phyloP scores from a whole-genome alignment of 2,113 vertebrate genomes.

The Osmerus mordax region DNA sequence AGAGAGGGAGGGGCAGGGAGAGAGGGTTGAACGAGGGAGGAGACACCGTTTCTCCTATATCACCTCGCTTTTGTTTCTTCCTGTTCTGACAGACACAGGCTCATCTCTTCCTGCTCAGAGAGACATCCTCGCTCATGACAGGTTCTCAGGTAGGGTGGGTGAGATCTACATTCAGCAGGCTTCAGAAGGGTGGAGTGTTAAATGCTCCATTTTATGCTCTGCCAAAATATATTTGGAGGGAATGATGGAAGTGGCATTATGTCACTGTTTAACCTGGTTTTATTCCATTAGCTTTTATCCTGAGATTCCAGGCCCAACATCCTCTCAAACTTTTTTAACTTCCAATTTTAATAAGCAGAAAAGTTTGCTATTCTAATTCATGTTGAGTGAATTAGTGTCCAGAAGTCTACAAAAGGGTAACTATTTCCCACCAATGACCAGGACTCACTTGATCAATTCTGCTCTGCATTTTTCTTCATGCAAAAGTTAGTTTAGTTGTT shows the following conservation, averaged over 20 bases:
- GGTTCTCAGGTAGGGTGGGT: slow-evolving; percentile 39
- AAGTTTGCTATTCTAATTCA: slow-evolving; percentile 1
- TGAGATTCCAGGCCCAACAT: slow-evolving; percentile 32
- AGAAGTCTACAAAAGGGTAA: too few species aligned
- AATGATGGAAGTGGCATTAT: slow-evolving; percentile 69
- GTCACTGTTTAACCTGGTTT: slow-evolving; percentile 58
- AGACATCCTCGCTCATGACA: too few species aligned
- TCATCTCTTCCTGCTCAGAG: slow-evolving; percentile 14
- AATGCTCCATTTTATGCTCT: slow-evolving; percentile 64
- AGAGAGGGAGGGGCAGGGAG: slow-evolving; percentile 47
- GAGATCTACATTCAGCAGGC: slow-evolving; percentile 45
- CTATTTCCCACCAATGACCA: too few species aligned
- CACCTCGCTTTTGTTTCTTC: slow-evolving; percentile 27
- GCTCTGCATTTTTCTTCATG: too few species aligned
- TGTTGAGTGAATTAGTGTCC: too few species aligned
- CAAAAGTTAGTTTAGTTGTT: too few species aligned
- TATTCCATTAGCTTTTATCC: background rate
- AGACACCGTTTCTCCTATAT: slow-evolving; percentile 46
- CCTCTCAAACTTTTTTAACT: slow-evolving; percentile 59
- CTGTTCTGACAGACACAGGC: slow-evolving; percentile 45
- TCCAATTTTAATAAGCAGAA: slow-evolving; percentile 62
- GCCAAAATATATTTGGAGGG: slow-evolving; percentile 64
- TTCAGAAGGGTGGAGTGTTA: slow-evolving; percentile 46
- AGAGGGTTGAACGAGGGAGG: slow-evolving; percentile 31
- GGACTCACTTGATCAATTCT: too few species aligned